Evolutionary conservation across 1,140 invertebrate genomes (phyloP).

Genomic region (Drosophila yakuba): DNA sequence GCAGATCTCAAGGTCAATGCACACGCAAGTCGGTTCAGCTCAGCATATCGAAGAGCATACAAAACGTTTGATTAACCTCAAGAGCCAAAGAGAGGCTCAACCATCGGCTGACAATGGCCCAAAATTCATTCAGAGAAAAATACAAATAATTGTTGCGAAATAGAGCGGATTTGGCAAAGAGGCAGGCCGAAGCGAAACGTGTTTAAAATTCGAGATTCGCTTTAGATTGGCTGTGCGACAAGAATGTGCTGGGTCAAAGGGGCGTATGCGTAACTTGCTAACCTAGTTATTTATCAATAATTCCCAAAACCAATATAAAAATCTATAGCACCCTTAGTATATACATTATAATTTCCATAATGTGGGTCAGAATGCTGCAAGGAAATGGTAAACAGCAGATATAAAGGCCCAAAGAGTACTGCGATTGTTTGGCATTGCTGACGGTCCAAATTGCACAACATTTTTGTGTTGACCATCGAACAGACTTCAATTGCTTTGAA

Average conservation of each 20-base stretch:
- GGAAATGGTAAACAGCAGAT: not conserved
- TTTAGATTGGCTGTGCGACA: slow-evolving; percentile 11
- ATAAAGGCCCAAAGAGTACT: not conserved
- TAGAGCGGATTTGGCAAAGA: slow-evolving; percentile 66
- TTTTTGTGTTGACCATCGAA: slow-evolving; percentile 42
- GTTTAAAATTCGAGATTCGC: slow-evolving; percentile 51
- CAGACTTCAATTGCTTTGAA: slow-evolving; percentile 67
- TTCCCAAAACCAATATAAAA: not conserved
- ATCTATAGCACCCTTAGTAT: not conserved
- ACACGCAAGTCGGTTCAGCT: slow-evolving; percentile 37
- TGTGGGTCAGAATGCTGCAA: not conserved
- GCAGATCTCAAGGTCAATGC: slow-evolving; percentile 65
- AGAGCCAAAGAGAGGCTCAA: slow-evolving; percentile 56
- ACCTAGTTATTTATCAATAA: too few species aligned
- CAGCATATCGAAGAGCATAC: slow-evolving; percentile 62
- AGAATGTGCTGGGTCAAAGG: slow-evolving; percentile 66
- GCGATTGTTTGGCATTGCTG: slow-evolving; percentile 41
- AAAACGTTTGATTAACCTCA: slow-evolving; percentile 79
- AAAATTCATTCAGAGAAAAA: slow-evolving; percentile 61
- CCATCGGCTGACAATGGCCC: slow-evolving; percentile 65
- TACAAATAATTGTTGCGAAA: slow-evolving; percentile 74
- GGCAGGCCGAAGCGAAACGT: slow-evolving; percentile 56
- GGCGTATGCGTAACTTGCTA: slow-evolving; percentile 50
- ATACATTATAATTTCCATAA: not conserved
- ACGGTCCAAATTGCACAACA: slow-evolving; percentile 39